Evolutionary conservation across 2,797 vertebrate species (phyloP), one percentile per base, ranked within the genome.

Genomic region (Ceryle rudis): DNA sequence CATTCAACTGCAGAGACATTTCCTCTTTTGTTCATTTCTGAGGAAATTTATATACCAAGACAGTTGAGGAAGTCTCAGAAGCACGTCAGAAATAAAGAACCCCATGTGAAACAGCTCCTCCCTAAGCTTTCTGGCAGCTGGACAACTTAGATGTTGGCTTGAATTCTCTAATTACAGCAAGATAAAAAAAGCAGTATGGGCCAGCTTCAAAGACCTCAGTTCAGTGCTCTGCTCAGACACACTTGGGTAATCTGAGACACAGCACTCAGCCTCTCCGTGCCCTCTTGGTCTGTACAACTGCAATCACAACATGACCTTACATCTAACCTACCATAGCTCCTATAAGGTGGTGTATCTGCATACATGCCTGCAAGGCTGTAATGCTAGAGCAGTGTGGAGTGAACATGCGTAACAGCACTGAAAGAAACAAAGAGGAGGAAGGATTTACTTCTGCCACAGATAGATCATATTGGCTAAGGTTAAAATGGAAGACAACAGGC

Each of bases 321-420:
- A 61, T 31, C 81, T 55, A n/a, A 3, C 11, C 81, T 10, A 25
- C 62, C 25, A 20, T 3, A 61, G n/a, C 47, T 4, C 15, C 51
- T 52, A 17, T 52, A 29, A 52, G 51, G 4, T 3, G 51, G 4
- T 3, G 8, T 14, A 17, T 3, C 55, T 73, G 46, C 15, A 2
- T 0, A 10, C 7, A 0, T 5, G 39, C 20, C 75, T 69, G 37
- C 44, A 35, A 5, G 54, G 44, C 44, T 49, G 52, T 4, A 61
- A 66, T 26, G 42, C 69, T 9, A 6, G 0, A 81, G 52, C 57
- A 54, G 39, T 0, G 0, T 5, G 6, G 13, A 49, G 17, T 44
- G 91, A 67, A 70, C 1, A 0, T 1, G 4, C 39, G n/a, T 7
- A 29, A 14, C 15, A 19, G 14, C n/a, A 17, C 5, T 61, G 26